A percentile compares a stretch with the other conserved stretches of the same genome.
Conservation (phyloP, 2,797 vertebrate genomes). For the Macropus fuliginosus region DNA sequence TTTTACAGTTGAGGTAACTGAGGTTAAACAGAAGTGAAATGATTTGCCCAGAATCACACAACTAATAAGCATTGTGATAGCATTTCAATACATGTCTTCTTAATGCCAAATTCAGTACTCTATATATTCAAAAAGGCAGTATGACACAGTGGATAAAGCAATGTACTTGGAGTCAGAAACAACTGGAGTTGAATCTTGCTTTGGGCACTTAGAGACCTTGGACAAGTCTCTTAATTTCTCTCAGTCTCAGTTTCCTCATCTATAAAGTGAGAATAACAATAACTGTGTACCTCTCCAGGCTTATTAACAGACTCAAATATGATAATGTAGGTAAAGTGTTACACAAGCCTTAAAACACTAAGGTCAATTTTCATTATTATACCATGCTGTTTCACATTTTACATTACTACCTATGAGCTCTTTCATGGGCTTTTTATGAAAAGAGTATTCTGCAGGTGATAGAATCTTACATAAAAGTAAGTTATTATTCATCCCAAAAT, state of each 20-base stretch:
- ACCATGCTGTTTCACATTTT: neutral
- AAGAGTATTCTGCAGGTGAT: neutral
- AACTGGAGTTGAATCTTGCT: neutral
- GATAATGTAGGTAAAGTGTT: neutral
- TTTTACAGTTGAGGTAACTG: neutral
- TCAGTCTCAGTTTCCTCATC: neutral
- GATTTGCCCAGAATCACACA: neutral
- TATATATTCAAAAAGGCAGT: neutral
- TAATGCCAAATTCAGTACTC: neutral
- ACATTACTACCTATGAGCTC: neutral
- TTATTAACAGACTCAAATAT: neutral
- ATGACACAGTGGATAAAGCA: neutral
- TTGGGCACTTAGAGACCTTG: neutral
- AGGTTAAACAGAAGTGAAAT: neutral
- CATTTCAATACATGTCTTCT: neutral
- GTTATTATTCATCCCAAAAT: neutral
- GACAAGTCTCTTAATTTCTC: neutral
- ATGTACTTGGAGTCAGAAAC: neutral
- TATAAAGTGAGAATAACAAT: neutral
- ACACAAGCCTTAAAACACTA: neutral
- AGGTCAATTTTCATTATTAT: neutral
- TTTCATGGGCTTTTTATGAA: neutral
- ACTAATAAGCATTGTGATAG: neutral
- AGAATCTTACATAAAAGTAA: neutral
- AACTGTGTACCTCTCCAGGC: neutral